Evolutionary conservation across 35 echinoderm and acorn worm species (phyloP), one percentile per base, ranked within the genome.

Genomic region (Patiria miniata): DNA sequence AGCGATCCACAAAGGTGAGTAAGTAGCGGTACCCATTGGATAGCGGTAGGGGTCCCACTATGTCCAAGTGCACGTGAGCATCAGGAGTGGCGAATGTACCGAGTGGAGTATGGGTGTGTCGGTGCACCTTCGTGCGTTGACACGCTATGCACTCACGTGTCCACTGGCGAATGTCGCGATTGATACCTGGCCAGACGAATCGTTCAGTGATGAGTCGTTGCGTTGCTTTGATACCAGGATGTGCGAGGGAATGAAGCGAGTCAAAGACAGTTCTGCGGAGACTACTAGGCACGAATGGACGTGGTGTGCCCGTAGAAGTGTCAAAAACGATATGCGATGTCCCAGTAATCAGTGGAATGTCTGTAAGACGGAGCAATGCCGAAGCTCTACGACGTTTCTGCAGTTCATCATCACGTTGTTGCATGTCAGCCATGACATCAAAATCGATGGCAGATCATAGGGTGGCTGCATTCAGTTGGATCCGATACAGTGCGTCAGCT

Each of bases 181-280:
- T 93, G 26, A 82, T 87, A 19, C 61, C 52, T 3, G 78, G 16
- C 84, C 84, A 14, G 83, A 44, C 91, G 79, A 78, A 89, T 15
- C 83, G 77, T 44, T 89, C 78, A 60, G 44, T 81, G 52, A 76
- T 51, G 5, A 89, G 42, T 0, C 33, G 40, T 59, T 90, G 81
- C n/a, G 88, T 90, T 54, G 88, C 88, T 51, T 80, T 15, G 29
- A 90, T 90, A 8, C 84, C 87, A 6, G 92, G 92, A 83, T 94
- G 92, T 69, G 92, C 89, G 5, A 94, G 78, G 10, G 39, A 79
- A 81, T 94, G 92, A 36, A 90, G 81, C 1, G 76, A 37, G 22
- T 85, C 39, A 59, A 94, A 94, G 51, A 90, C 55, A 1, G 68
- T 22, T 14, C 54, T 26, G 29, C 81, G 29, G 30, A 81, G 79